phyloP scores from a whole-genome alignment of 2,113 vertebrate species.

The Rhineura floridana region DNA sequence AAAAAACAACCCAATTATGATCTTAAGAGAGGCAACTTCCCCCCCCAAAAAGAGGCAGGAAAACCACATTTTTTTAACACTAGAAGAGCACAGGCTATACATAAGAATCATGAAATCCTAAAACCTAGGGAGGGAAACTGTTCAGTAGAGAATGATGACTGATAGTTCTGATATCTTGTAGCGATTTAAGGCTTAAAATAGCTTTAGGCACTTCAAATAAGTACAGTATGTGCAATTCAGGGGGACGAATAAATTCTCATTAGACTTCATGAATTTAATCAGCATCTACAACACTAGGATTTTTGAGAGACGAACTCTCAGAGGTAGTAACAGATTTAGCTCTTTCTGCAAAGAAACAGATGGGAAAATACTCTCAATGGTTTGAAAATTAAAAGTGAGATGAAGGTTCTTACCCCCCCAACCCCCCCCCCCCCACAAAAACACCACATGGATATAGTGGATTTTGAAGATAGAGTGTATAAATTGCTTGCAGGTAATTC shows the following conservation, averaged over 20 bases:
- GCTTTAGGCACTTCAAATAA: constrained; percentile 61
- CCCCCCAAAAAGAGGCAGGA: constrained; percentile 3
- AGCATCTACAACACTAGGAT: constrained; percentile 48
- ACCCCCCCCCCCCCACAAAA: neutral
- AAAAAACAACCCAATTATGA: neutral
- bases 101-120: constrained; percentile 25
- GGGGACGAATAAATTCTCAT: constrained; percentile 59
- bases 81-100: constrained; percentile 33
- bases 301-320: constrained; percentile 50
- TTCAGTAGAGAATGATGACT: constrained; percentile 37
- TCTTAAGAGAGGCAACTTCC: neutral
- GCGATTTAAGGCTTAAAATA: constrained; percentile 74
- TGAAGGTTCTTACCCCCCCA: neutral
- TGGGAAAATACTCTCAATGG: constrained; percentile 33
- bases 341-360: constrained; percentile 30
- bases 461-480: constrained; percentile 36
- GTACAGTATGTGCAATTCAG: constrained; percentile 45
- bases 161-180: constrained; percentile 63
- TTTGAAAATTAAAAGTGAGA: constrained; percentile 43
- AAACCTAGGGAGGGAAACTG: constrained; percentile 37
- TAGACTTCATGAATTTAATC: constrained; percentile 60
- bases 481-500: constrained; percentile 18
- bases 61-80: constrained; percentile 10
- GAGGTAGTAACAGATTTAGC: constrained; percentile 43
- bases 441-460: constrained; percentile 34